Evolutionary conservation across 2,113 vertebrate species (phyloP).

Genomic region (Gambusia affinis): DNA sequence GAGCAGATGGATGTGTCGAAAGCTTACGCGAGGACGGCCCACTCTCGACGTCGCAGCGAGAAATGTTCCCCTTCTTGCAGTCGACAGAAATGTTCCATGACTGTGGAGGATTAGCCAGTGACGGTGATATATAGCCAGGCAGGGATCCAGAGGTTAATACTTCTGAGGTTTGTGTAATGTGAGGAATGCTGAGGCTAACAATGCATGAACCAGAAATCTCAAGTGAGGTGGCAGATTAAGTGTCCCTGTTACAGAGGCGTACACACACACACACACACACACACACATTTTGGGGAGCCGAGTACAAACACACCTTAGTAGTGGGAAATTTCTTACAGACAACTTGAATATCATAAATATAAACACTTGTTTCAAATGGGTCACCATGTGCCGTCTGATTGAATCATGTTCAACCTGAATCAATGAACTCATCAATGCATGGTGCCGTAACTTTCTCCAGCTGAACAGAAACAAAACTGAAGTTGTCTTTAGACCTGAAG

Average conservation of each 20-base stretch:
- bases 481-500: too few species aligned
- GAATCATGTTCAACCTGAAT: too few species aligned
- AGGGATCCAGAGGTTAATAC: constrained; percentile 24
- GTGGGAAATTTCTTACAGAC: too few species aligned
- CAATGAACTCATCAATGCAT: too few species aligned
- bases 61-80: not conserved
- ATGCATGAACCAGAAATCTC: constrained; percentile 25
- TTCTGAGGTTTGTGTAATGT: constrained; percentile 40
- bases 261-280: not conserved
- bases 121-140: constrained; percentile 32
- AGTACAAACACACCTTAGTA: too few species aligned
- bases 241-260: constrained; percentile 32
- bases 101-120: not conserved
- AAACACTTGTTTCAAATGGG: too few species aligned
- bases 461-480: too few species aligned
- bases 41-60: constrained; percentile 7
- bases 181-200: constrained; percentile 32
- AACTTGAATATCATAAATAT: too few species aligned
- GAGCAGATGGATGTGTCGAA: not conserved
- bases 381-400: too few species aligned
- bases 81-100: constrained; percentile 12
- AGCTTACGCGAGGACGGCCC: constrained; percentile 4
- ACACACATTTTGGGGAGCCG: not conserved
- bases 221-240: constrained; percentile 45
- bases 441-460: too few species aligned